Conservation (phyloP, 2,888 invertebrate species). For the Gastracanthus pulcherrimus region DNA sequence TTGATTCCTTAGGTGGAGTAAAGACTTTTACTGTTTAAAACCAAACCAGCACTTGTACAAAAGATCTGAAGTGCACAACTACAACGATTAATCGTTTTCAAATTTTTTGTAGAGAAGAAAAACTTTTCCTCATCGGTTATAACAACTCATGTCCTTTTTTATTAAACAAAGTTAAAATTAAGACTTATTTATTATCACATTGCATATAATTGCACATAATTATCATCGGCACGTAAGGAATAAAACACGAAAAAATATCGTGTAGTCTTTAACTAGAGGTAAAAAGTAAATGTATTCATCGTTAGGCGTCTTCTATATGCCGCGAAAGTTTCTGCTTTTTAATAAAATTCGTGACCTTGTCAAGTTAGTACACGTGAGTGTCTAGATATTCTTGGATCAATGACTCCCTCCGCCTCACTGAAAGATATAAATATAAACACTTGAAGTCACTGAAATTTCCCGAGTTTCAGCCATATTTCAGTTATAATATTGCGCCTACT, state of each 20-base stretch:
- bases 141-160: too few relatives aligned
- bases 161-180: too few relatives aligned
- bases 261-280: neutral
- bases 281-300: neutral
- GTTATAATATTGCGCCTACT: neutral
- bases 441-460: neutral
- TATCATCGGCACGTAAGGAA: neutral
- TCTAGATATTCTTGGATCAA: slow-evolving; percentile 19
- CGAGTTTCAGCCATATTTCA: neutral
- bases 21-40: too few relatives aligned
- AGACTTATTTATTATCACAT: too few relatives aligned
- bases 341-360: neutral
- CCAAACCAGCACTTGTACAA: too few relatives aligned
- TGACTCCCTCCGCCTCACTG: neutral
- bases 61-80: too few relatives aligned
- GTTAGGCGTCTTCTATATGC: neutral
- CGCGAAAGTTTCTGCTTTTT: neutral
- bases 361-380: neutral
- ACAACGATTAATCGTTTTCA: too few relatives aligned
- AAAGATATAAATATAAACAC: slow-evolving; percentile 16
- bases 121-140: too few relatives aligned
- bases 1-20: too few relatives aligned
- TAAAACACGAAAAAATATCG: neutral
- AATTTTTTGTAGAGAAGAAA: too few relatives aligned
- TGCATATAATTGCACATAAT: too few relatives aligned